phyloP scores from a whole-genome alignment of 2,888 invertebrate genomes.

The Lepidocyrtinus sp. region DNA sequence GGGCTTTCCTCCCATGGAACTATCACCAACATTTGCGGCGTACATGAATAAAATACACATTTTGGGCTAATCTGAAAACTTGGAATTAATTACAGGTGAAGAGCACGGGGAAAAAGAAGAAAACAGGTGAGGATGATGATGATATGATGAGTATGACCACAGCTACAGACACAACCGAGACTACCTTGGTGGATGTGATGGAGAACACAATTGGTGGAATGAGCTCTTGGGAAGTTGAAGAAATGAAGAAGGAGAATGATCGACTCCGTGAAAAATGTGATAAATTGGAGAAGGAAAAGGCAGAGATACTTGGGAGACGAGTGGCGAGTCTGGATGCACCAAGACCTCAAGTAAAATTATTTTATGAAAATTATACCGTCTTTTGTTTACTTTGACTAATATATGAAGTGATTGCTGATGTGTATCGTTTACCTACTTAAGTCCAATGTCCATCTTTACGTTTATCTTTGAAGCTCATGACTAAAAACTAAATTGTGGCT shows the following conservation, averaged over 20 bases:
- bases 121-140: conserved; percentile 74
- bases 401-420: too few relatives aligned
- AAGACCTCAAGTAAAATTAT: conserved; percentile 66
- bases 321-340: conserved; percentile 69
- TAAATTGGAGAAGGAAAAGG: conserved; percentile 88
- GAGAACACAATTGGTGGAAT: conserved; percentile 63
- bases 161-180: conserved; percentile 80
- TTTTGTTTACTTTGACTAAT: too few relatives aligned
- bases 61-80: background rate
- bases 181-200: conserved; percentile 76
- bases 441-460: too few relatives aligned
- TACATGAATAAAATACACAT: conserved; percentile 87
- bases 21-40: conserved; percentile 73
- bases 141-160: conserved; percentile 73
- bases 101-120: conserved; percentile 68
- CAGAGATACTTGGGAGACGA: conserved; percentile 79
- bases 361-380: too few relatives aligned
- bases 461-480: too few relatives aligned
- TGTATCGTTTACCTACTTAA: too few relatives aligned
- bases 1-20: conserved; percentile 70
- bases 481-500: too few relatives aligned
- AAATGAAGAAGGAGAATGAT: conserved; percentile 67
- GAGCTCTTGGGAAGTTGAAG: conserved; percentile 69
- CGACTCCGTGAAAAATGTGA: conserved; percentile 76
- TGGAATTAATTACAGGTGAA: conserved; percentile 65